Evolutionary conservation across 1,140 invertebrate genomes (phyloP), one percentile per base, ranked within the genome.

Genomic region (Brachionus calyciflorus): DNA sequence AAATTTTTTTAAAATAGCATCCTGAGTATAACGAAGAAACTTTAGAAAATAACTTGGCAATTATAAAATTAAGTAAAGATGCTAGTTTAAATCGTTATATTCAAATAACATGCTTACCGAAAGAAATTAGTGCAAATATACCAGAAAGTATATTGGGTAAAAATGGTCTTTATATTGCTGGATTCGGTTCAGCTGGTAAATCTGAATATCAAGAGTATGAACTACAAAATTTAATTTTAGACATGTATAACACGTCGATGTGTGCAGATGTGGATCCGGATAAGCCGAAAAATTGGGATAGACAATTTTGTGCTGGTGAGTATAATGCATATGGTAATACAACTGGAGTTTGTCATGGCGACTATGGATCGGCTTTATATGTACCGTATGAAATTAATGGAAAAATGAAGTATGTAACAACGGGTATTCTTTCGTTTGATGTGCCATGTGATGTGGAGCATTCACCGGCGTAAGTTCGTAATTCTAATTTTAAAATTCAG

Each of bases 271-370:
- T 73, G 17, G n/a, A n/a, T 41, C 30, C 44, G 19, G 48, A 51
- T n/a, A 51, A 73, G 2, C 26, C 44, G 12, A 49, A 55, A 73
- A 55, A 73, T 55, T 73, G 69, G 69, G 33, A 73, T 21, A 37
- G 26, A n/a, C 69, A 73, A 55, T 73, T 73, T 40, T 73, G 69
- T 49, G 69, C 21, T 14, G 69, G 69, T 33, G 69, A 73, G 40
- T 73, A 73, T 30, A 33, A 73, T 73, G 7, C 17, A 12, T 37
- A 53, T 28, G 21, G 9, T 7, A 73, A 73, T 73, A 14, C 19
- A 28, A 73, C 69, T 10, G 69, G 30, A 14, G 9, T 30, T 24
- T 73, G 69, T 30, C 69, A 49, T 51, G 69, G 69, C 30, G 69
- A 73, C 24, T 55, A 51, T 41, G 69, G 69, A 24, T 73, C 69